A percentile compares a stretch with the other conserved stretches of the same genome.
phyloP scores from a whole-genome alignment of 2,888 invertebrate species.

The Eurytoma californica region DNA sequence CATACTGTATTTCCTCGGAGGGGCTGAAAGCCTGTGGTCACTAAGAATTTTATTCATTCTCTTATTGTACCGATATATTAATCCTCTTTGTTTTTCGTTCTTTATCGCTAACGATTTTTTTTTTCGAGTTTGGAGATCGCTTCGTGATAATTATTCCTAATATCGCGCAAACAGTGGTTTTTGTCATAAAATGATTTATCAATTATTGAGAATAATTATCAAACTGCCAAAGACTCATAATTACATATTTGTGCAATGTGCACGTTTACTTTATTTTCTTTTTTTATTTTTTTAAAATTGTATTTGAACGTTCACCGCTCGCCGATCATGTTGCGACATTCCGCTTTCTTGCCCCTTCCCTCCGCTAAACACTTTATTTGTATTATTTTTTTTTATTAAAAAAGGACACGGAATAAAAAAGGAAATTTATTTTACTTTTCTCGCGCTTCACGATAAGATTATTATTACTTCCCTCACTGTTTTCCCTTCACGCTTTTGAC shows the following conservation, averaged over 20 bases:
- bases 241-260: conserved; percentile 35
- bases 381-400: conserved; percentile 33
- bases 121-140: background rate
- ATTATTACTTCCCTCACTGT: conserved; percentile 30
- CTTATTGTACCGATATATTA: conserved; percentile 50
- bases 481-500: conserved; percentile 35
- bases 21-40: conserved; percentile 66
- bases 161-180: background rate
- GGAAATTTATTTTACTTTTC: conserved; percentile 32
- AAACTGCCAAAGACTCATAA: conserved; percentile 24
- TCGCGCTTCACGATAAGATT: conserved; percentile 17
- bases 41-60: conserved; percentile 57
- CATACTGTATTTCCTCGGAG: conserved; percentile 65
- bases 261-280: conserved; percentile 11
- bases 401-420: conserved; percentile 38
- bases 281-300: conserved; percentile 50
- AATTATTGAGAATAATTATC: conserved; percentile 11
- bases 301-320: conserved; percentile 25
- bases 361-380: conserved; percentile 55
- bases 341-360: conserved; percentile 60
- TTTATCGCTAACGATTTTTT: background rate
- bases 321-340: conserved; percentile 47
- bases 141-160: no score
- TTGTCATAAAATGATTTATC: background rate
- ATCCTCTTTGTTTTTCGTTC: background rate